A percentile compares a stretch with the other conserved stretches of the same genome.
phyloP scores from a whole-genome alignment of 2,888 invertebrate genomes.

The Palloptera scutellata region DNA sequence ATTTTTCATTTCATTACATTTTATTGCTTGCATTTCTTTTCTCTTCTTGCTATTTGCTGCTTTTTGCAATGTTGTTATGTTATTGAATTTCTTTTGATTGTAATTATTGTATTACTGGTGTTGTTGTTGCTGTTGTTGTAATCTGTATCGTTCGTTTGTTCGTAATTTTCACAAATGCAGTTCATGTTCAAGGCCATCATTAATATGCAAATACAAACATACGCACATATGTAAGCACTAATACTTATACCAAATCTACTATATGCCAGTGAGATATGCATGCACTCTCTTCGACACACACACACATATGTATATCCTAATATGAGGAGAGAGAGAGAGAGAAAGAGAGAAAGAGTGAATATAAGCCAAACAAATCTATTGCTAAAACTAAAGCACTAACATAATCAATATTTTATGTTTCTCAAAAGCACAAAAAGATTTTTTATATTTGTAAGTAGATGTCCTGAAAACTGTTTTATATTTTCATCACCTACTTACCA shows the following conservation, averaged over 20 bases:
- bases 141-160: conserved; percentile 16
- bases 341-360: too few species aligned
- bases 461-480: too few species aligned
- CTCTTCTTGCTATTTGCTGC: neutral
- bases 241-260: neutral
- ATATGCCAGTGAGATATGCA: neutral
- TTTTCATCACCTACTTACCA: too few species aligned
- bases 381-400: too few species aligned
- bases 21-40: neutral
- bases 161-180: conserved; percentile 54
- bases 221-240: conserved; percentile 12
- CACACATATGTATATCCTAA: neutral
- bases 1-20: neutral
- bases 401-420: too few species aligned
- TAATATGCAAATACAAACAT: conserved; percentile 37
- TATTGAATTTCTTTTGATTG: neutral
- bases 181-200: conserved; percentile 63
- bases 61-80: neutral
- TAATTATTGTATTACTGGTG: neutral
- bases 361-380: too few species aligned
- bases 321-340: neutral
- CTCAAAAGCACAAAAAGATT: too few species aligned
- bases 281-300: neutral
- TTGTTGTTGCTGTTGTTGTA: conserved; percentile 6
- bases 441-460: too few species aligned